phyloP scores from a whole-genome alignment of 2,113 vertebrate genomes.

The Chlamydotis undulata region DNA sequence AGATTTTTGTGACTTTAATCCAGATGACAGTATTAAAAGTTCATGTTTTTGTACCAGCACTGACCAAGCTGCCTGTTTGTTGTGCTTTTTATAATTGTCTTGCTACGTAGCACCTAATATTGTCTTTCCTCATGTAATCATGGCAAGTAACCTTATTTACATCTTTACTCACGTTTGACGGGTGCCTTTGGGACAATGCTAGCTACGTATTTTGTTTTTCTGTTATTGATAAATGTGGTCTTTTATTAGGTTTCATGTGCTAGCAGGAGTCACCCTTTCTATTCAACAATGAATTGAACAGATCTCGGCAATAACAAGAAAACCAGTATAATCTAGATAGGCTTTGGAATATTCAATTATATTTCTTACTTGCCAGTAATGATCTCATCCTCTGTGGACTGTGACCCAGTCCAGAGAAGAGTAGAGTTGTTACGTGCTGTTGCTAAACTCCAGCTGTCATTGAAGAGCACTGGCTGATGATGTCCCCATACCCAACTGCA shows the following conservation, averaged over 20 bases:
- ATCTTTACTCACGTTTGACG: background rate
- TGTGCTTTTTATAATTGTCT: background rate
- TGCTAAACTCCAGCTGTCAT: background rate
- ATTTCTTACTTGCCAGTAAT: background rate
- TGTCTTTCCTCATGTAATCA: background rate
- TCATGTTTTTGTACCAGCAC: background rate
- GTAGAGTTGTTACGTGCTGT: background rate
- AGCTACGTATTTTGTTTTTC: background rate
- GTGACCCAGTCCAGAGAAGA: background rate
- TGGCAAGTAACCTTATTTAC: background rate
- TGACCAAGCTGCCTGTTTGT: background rate
- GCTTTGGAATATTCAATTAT: background rate
- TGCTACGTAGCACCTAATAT: background rate
- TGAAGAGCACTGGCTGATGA: background rate
- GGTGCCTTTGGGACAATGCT: background rate
- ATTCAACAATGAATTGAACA: background rate
- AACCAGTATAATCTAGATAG: background rate
- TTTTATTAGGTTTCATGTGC: background rate
- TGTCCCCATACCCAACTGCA: background rate
- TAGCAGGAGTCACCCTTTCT: background rate
- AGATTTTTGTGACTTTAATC: background rate
- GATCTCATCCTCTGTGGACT: background rate
- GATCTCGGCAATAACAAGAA: background rate
- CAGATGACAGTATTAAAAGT: background rate
- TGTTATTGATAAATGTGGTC: background rate